phyloP scores from a whole-genome alignment of 2,113 vertebrate species.

The Cygnus buccinator region DNA sequence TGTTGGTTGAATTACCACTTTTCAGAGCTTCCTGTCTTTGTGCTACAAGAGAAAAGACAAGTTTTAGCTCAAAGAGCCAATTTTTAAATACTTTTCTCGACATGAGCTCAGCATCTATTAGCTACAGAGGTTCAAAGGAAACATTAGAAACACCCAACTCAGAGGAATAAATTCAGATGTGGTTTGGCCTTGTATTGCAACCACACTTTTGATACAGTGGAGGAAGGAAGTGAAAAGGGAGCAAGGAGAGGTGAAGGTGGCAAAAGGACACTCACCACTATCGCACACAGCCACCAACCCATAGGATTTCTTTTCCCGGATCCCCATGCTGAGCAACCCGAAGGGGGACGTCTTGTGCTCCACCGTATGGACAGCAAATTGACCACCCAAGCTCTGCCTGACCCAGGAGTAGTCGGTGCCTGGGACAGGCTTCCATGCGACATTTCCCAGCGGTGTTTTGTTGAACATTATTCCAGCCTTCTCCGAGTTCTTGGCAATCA shows the following conservation, averaged over 20 bases:
- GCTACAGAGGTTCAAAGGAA: accelerated
- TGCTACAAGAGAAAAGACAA: accelerated
- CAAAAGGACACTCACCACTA: background rate
- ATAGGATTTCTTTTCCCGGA: conserved; percentile 65
- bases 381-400: background rate
- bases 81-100: background rate
- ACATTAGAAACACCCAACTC: accelerated
- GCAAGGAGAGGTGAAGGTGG: background rate
- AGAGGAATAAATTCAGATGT: accelerated
- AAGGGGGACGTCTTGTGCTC: conserved; percentile 59
- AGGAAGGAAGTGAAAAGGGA: background rate
- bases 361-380: background rate
- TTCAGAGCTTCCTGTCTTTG: too few species aligned
- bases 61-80: accelerated
- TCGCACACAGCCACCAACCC: conserved; percentile 72
- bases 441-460: background rate
- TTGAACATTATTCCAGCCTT: conserved; percentile 32
- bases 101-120: accelerated
- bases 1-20: background rate
- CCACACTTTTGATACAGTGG: background rate
- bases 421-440: conserved; percentile 57
- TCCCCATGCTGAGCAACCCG: conserved; percentile 75
- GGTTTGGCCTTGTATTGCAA: accelerated
- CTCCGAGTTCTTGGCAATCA: conserved; percentile 68
- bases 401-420: conserved; percentile 79